These are phyloP conservation scores for Andrena haemorrhoa DNA, from an alignment of 2,888 invertebrate species.

Conservation along the genomic window DNA sequence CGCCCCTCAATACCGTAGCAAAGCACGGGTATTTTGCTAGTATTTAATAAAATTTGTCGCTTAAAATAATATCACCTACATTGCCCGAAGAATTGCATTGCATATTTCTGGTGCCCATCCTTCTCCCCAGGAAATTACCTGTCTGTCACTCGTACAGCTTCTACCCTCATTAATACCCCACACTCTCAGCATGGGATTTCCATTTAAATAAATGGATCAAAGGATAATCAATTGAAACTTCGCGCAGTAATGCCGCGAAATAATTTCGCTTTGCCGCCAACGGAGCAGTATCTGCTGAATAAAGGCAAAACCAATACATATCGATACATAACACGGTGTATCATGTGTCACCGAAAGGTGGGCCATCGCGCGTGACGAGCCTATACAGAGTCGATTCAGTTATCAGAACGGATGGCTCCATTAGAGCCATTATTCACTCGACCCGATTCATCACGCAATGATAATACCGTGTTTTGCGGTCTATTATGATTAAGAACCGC, in stretches of 20 bases:
- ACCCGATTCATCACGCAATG: slow-evolving; percentile 30
- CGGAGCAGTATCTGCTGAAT: slow-evolving; percentile 4
- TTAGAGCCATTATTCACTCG: slow-evolving; percentile 46
- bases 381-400: slow-evolving; percentile 20
- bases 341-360: slow-evolving; percentile 38
- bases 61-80: too few relatives aligned
- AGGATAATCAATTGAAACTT: slow-evolving; percentile 2
- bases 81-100: too few relatives aligned
- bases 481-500: slow-evolving; percentile 27
- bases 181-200: not conserved
- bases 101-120: too few relatives aligned
- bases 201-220: not conserved
- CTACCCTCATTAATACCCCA: not conserved
- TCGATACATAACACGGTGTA: slow-evolving; percentile 18
- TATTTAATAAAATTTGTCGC: too few relatives aligned
- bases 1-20: too few relatives aligned
- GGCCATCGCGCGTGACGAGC: slow-evolving; percentile 17
- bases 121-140: not conserved
- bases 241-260: not conserved
- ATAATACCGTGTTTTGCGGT: slow-evolving; percentile 39
- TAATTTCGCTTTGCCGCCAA: slow-evolving; percentile 5
- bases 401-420: slow-evolving; percentile 47
- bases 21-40: too few relatives aligned
- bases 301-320: slow-evolving; percentile 35
- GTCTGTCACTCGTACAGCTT: not conserved